A percentile compares a stretch with the other conserved stretches of the same genome.
Conservation (phyloP, 2,797 vertebrate genomes). For the Darevskia mixta region DNA sequence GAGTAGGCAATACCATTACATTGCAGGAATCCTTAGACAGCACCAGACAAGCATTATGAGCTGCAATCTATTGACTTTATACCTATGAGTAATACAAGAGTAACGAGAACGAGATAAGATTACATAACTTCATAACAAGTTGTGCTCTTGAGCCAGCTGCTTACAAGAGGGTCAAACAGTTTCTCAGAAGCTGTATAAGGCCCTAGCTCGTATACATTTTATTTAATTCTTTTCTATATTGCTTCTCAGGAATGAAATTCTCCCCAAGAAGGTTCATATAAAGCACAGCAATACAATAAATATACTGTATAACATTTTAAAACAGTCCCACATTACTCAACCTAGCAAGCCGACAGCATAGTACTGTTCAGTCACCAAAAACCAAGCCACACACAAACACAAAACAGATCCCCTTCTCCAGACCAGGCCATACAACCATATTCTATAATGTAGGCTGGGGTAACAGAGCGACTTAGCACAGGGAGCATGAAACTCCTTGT, state of each 20-base stretch:
- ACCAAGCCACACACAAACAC: too few relatives aligned
- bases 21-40: slow-evolving; percentile 57
- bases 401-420: too few relatives aligned
- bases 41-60: slow-evolving; percentile 57
- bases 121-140: slow-evolving; percentile 20
- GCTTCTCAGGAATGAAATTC: too few relatives aligned
- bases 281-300: too few relatives aligned
- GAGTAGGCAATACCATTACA: slow-evolving; percentile 56
- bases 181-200: slow-evolving; percentile 31
- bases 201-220: background rate
- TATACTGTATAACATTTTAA: too few relatives aligned
- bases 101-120: slow-evolving; percentile 43
- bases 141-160: slow-evolving; percentile 16
- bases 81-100: slow-evolving; percentile 59
- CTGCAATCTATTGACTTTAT: slow-evolving; percentile 66
- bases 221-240: too few relatives aligned
- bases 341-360: too few relatives aligned
- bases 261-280: too few relatives aligned
- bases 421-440: too few relatives aligned
- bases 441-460: background rate
- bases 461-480: background rate
- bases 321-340: too few relatives aligned
- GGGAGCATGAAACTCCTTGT: background rate
- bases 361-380: too few relatives aligned
- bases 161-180: slow-evolving; percentile 30